Base-by-base conservation (phyloP, 1,140 invertebrate species). In the Brachionus rotundiformis region DNA sequence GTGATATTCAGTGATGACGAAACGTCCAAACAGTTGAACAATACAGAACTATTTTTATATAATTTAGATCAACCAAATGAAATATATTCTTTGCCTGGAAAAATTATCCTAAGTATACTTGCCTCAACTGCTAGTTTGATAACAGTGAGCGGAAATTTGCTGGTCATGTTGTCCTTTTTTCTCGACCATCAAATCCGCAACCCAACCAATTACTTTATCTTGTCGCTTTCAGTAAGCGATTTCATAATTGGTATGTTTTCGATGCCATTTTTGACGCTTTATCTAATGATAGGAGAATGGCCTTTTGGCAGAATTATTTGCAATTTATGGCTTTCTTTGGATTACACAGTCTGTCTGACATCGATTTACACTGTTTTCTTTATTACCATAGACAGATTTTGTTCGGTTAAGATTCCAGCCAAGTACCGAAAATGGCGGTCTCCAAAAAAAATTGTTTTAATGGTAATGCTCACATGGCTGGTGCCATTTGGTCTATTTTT, bases 151-250 rank as follows among this genome's bases (percentile, higher is more conserved):
- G 98, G 98, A 41, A 99, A 99, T 87, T 93, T 98, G 61, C 91
- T 99, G 13, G 98, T 99, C 33, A 90, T 99, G 25, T 87, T 98
- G 39, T 94, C 96, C 25, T 99, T 99, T 89, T 93, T 97, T 77
- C 93, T 99, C 27, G 98, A 99, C 87, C 91, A 96, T 81, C 93
- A 93, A 79, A 99, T 99, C 85, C 91, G 98, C 59, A 96, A 99
- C 85, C 97, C 98, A 1, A 97, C 95, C 86, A 99, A 99, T 89
- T 99, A 98, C 89, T 99, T 99, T 89, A 98, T 99, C 75, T 96
- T 95, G 2, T 98, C 96, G 0, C 90, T 99, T 49, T 97, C 98
- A 25, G 94, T 96, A 33, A 98, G 96, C 10, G 98, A 99, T 89
- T 92, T 99, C 89, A 91, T 99, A 5, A 99, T 99, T 87, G 98